phyloP scores from a whole-genome alignment of 2,797 vertebrate genomes.

The Microctenopoma lineatum region DNA sequence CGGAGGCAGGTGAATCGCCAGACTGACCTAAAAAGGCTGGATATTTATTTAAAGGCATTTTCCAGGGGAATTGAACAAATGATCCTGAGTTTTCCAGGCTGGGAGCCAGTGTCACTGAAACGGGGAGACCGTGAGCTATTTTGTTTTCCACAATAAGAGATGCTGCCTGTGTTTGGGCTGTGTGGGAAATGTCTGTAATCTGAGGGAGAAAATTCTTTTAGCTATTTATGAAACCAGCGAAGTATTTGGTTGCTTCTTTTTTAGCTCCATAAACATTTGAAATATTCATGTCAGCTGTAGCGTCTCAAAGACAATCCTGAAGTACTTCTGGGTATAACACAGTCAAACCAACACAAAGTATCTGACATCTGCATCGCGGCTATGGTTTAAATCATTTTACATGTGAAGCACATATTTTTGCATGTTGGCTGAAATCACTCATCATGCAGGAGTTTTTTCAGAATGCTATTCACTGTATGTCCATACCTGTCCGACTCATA shows the following conservation, averaged over 20 bases:
- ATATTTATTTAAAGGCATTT: slow-evolving; percentile 67
- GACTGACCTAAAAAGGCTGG: slow-evolving; percentile 32
- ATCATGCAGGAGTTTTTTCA: too few species aligned
- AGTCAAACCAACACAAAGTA: too few species aligned
- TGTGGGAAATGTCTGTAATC: slow-evolving; percentile 66
- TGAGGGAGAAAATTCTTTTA: slow-evolving; percentile 30
- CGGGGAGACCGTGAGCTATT: slow-evolving; percentile 61
- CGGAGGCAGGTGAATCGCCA: slow-evolving; percentile 39
- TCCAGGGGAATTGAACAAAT: slow-evolving; percentile 64
- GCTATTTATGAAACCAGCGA: slow-evolving; percentile 34
- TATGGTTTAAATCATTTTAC: too few species aligned
- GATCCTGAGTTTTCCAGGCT: slow-evolving; percentile 76
- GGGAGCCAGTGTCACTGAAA: slow-evolving; percentile 68
- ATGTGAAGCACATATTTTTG: too few species aligned
- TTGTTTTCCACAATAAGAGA: slow-evolving; percentile 71
- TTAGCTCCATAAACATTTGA: slow-evolving; percentile 20
- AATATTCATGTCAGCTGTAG: slow-evolving; percentile 9
- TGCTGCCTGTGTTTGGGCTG: slow-evolving; percentile 54
- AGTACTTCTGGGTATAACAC: too few species aligned
- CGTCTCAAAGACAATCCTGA: too few species aligned
- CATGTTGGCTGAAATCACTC: too few species aligned
- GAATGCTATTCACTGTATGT: too few species aligned
- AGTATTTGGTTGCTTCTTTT: slow-evolving; percentile 24
- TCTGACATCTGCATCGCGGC: too few species aligned
- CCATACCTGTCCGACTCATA: too few species aligned